phyloP scores from a whole-genome alignment of 2,888 invertebrate genomes.

The Cartodere bifasciata region DNA sequence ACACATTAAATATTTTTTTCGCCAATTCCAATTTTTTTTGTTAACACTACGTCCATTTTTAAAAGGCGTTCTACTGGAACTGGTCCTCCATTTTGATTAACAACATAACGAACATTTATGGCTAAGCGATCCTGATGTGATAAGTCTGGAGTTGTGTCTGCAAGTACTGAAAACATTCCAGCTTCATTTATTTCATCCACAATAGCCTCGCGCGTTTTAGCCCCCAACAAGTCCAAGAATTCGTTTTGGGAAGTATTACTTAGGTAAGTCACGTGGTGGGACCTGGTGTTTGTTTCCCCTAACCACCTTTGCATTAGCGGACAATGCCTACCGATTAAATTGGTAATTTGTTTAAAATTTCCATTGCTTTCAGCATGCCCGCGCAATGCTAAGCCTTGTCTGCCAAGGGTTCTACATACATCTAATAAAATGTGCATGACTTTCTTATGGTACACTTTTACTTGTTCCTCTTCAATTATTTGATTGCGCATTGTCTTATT shows the following conservation, averaged over 20 bases:
- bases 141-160: slow-evolving; percentile 5
- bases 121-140: slow-evolving; percentile 3
- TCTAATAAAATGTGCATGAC: slow-evolving; percentile 2
- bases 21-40: slow-evolving; percentile 1
- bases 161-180: slow-evolving; percentile 1
- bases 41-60: slow-evolving; percentile 1
- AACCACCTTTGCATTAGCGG: background rate
- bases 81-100: slow-evolving; percentile 1
- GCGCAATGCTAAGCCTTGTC: slow-evolving; percentile 3
- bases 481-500: background rate
- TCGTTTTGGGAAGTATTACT: slow-evolving; percentile 3
- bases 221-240: slow-evolving; percentile 2
- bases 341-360: slow-evolving; percentile 2
- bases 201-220: background rate
- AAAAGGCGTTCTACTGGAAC: background rate
- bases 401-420: slow-evolving; percentile 1
- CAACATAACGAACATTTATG: slow-evolving; percentile 1
- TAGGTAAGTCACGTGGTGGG: slow-evolving; percentile 3
- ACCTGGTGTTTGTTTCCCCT: slow-evolving; percentile 1
- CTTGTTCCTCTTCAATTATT: background rate
- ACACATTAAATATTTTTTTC: slow-evolving; percentile 1
- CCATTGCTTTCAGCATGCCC: background rate
- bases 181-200: slow-evolving; percentile 3
- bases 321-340: background rate
- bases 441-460: background rate